A percentile compares a stretch with the other conserved stretches of the same genome.
Conservation (phyloP, 1,140 invertebrate genomes). For the Antheraea mylitta region DNA sequence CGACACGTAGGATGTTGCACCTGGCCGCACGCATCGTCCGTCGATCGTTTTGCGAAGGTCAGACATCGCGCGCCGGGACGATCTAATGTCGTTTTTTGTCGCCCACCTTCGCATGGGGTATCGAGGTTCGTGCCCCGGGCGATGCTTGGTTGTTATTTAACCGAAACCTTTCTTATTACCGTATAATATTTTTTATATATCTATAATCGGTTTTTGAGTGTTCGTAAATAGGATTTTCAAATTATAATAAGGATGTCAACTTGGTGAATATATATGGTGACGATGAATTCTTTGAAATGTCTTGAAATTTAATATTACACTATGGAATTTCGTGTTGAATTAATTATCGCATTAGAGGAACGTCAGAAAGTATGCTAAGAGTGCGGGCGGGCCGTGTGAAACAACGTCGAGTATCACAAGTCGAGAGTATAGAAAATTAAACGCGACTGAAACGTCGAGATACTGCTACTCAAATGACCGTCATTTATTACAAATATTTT, state of each 20-base stretch:
- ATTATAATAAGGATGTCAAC: neutral
- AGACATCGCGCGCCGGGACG: slow-evolving; percentile 31
- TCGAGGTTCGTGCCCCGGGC: slow-evolving; percentile 19
- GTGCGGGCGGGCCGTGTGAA: no score
- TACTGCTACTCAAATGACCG: no score
- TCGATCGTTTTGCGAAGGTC: slow-evolving; percentile 32
- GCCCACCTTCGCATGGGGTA: slow-evolving; percentile 13
- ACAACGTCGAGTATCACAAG: no score
- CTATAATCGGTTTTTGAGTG: slow-evolving; percentile 6
- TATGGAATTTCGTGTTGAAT: no score
- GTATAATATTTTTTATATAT: neutral
- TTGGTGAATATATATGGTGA: no score
- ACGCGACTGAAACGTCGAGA: no score
- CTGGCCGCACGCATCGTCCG: slow-evolving; percentile 23
- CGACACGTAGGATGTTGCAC: neutral
- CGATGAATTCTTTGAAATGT: no score
- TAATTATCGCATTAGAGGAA: no score
- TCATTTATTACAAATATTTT: no score
- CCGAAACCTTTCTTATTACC: slow-evolving; percentile 9
- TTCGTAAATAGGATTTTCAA: neutral
- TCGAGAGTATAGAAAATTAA: no score
- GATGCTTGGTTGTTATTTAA: slow-evolving; percentile 11
- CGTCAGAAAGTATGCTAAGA: no score
- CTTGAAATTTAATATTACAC: no score
- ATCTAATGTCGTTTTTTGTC: slow-evolving; percentile 46